phyloP scores from a whole-genome alignment of 2,797 vertebrate species.

The Sebastes reedi region DNA sequence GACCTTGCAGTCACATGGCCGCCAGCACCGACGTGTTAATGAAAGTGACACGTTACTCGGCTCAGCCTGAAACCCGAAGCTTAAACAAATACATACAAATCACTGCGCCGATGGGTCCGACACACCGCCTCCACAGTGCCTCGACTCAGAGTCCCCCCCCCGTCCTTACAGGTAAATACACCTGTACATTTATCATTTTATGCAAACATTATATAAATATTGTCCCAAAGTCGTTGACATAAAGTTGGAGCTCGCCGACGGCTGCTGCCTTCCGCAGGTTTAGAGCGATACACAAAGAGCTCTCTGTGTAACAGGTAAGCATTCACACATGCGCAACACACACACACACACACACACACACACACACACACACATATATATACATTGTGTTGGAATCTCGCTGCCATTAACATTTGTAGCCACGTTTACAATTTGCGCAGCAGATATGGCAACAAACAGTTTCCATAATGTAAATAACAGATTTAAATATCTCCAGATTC shows the following conservation, averaged over 20 bases:
- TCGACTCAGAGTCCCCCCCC: too few relatives aligned
- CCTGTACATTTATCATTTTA: slow-evolving; percentile 75
- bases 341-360: neutral
- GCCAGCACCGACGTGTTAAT: slow-evolving; percentile 63
- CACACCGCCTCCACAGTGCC: slow-evolving; percentile 17
- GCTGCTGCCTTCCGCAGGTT: slow-evolving; percentile 51
- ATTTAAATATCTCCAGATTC: slow-evolving; percentile 34
- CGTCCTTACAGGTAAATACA: slow-evolving; percentile 76
- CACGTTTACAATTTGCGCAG: slow-evolving; percentile 8
- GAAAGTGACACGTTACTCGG: slow-evolving; percentile 68
- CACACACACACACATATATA: neutral
- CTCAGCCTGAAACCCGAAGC: slow-evolving; percentile 65
- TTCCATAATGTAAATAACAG: slow-evolving; percentile 6
- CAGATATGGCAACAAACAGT: neutral
- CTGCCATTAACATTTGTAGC: slow-evolving; percentile 20
- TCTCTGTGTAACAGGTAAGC: slow-evolving; percentile 69
- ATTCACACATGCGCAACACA: slow-evolving; percentile 52
- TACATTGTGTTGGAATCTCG: slow-evolving; percentile 6
- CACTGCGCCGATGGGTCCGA: slow-evolving; percentile 47
- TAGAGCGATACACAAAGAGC: slow-evolving; percentile 67
- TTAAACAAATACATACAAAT: slow-evolving; percentile 76
- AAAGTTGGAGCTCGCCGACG: slow-evolving; percentile 58
- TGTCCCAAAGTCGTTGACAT: slow-evolving; percentile 65
- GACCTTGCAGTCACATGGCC: slow-evolving; percentile 58
- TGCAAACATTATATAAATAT: slow-evolving; percentile 77